Base-by-base conservation (phyloP, 2,888 invertebrate genomes). In the Hecatera dysodea region DNA sequence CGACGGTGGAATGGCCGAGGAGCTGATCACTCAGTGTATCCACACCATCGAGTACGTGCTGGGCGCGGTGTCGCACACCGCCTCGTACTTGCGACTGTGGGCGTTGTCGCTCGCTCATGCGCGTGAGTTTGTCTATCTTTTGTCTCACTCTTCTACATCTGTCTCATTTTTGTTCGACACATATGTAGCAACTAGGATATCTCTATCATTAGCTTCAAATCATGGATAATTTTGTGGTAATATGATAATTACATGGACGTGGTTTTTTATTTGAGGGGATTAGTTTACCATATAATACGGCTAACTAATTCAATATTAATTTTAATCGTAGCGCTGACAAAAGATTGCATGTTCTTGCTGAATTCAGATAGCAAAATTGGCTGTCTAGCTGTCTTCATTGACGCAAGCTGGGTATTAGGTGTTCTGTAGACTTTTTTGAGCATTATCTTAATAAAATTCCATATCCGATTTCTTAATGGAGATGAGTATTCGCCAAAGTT, bases 41-140 rank as follows among this genome's bases (percentile, higher is more conserved):
- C 98, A 99, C 92, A 99, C 98, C 8, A 98, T 99, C 74, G 99
- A 99, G 93, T 99, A 98, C 88, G 98, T 98, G 69, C 96, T 99
- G 61, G 98, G 98, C 52, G 98, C 98, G n/a, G 97, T 99, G 19
- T 98, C 98, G 0, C 98, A 99, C 91, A 99, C 99, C 0, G 99
- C 99, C 1, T 98, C 98, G 0, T 99, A 99, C 90, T 96, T 99
- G 61, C 97, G 99, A 75, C 96, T 99, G 39, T 99, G 99, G 99
- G 99, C 99, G 33, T 94, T 99, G 68, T 98, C 98, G 15, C 94
- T 99, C 67, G 99, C 99, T 64, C 99, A 99, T 93, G 98, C 98
- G 39, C 98, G 98, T 98, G 92, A 97, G 97, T 97, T 56, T 36
- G 8, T 5, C 24, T 27, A 12, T 48, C 19, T 56, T 42, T 56